Evolutionary conservation across 2,113 vertebrate species (phyloP).

Genomic region (Aptenodytes patagonicus): DNA sequence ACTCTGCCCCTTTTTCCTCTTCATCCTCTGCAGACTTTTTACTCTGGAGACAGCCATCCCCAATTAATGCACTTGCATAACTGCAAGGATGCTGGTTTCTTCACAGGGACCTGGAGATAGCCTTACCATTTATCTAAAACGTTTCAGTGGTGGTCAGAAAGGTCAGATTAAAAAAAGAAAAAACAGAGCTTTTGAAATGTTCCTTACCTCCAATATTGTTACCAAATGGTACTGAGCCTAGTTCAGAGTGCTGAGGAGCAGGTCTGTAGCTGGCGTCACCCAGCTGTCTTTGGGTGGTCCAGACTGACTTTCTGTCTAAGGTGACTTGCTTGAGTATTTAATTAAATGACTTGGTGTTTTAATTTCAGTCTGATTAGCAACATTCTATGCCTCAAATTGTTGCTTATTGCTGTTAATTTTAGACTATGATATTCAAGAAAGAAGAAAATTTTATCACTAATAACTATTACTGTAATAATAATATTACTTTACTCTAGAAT

Average conservation of each 20-base stretch:
- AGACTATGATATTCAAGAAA: background rate
- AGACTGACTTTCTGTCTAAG: background rate
- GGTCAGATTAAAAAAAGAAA: background rate
- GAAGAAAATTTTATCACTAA: background rate
- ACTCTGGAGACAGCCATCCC: background rate
- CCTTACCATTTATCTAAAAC: background rate
- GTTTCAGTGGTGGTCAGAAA: background rate
- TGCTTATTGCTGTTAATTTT: background rate
- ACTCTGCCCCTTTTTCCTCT: background rate
- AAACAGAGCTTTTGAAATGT: background rate
- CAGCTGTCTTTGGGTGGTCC: background rate
- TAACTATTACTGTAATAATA: background rate
- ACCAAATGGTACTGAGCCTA: background rate
- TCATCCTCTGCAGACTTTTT: background rate
- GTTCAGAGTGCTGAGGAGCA: background rate
- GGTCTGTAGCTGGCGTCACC: background rate
- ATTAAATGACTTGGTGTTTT: background rate
- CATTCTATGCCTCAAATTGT: background rate
- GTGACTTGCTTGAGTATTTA: background rate
- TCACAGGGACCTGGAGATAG: background rate
- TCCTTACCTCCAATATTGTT: background rate
- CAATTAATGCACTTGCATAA: background rate
- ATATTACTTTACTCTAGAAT: background rate
- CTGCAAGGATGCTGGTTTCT: background rate
- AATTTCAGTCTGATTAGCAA: background rate